These are phyloP conservation scores for Micromussa lordhowensis DNA, from an alignment of 92 coral and sea anemone genomes.

Conservation along the genomic window DNA sequence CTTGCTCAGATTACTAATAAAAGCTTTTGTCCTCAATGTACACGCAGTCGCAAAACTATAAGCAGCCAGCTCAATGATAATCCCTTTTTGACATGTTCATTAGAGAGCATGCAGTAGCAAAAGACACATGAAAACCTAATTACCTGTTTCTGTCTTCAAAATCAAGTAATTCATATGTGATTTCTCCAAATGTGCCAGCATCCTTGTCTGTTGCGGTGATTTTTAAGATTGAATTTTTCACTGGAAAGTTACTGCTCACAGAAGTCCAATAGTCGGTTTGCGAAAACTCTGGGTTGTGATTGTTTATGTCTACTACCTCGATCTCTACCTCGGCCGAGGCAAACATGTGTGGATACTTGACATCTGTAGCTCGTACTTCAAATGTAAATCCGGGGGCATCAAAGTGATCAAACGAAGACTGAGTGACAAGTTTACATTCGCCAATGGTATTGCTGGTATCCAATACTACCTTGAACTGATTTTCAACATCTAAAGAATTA, in stretches of 20 bases:
- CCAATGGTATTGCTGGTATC: constrained; percentile 21
- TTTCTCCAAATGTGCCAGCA: constrained; percentile 79
- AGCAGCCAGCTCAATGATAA: too few relatives aligned
- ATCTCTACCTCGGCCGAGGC: constrained; percentile 78
- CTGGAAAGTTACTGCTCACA: constrained; percentile 61
- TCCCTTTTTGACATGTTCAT: too few relatives aligned
- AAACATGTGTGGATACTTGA: constrained; percentile 65
- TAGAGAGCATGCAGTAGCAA: background rate
- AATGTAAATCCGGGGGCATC: constrained; percentile 65
- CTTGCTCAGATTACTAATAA: too few relatives aligned
- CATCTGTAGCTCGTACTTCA: constrained; percentile 85
- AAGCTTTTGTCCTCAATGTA: too few relatives aligned
- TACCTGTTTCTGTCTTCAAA: constrained; percentile 45
- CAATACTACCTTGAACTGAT: constrained; percentile 53
- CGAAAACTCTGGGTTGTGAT: constrained; percentile 75
- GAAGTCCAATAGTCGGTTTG: constrained; percentile 73
- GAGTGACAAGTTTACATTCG: constrained; percentile 77
- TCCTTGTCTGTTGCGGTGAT: constrained; percentile 79
- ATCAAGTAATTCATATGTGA: constrained; percentile 67
- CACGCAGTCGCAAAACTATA: too few relatives aligned
- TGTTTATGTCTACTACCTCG: constrained; percentile 74
- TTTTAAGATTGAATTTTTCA: constrained; percentile 63
- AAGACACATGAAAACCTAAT: background rate
- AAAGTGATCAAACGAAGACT: constrained; percentile 52
- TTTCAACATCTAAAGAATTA: constrained; percentile 41